Base-by-base conservation (phyloP, 2,797 vertebrate genomes). In the Coccyzus lansbergi region DNA sequence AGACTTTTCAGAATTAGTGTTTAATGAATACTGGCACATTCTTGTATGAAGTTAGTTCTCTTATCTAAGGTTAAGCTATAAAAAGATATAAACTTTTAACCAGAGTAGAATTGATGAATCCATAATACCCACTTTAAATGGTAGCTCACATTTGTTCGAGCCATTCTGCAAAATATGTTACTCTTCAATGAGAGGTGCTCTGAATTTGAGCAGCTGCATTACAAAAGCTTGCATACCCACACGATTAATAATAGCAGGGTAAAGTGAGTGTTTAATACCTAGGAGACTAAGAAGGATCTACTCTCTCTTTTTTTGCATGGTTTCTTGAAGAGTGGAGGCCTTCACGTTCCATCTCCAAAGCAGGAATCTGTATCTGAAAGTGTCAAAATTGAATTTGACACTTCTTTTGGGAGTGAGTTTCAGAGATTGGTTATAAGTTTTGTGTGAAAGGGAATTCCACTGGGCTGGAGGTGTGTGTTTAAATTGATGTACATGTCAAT, bases 41-140 rank as follows among this genome's bases (percentile, higher is more conserved):
- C 78, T 64, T 68, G 29, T 60, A 42, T 28, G 64, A 80, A 75
- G 46, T 60, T 93, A 20, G 53, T 78, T 83, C 36, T 91, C 24
- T 13, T 71, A 70, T 74, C 68, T 81, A 52, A 71, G 77, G 48
- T 83, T 90, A 83, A 88, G 25, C 65, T 88, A 38, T 83, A 56
- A 83, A 95, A 92, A 29, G 49, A 64, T 62, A 44, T 53, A 87
- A 93, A n/a, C 81, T 51, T 86, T 84, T 59, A 88, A 72, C n/a
- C 12, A 26, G 60, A 77, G 55, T 56, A 49, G 62, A 85, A 59
- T 44, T 34, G 59, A 84, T 80, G 56, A 33, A 92, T 91, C 85
- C 72, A 17, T 85, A 78, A 81, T 64, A 80, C 16, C 68, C 40
- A 21, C 48, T 91, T 84, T 29, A 76, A 91, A 83, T 67, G 33